These are phyloP conservation scores for Hiodon alosoides DNA, from an alignment of 2,113 vertebrate species.

Conservation along the genomic window DNA sequence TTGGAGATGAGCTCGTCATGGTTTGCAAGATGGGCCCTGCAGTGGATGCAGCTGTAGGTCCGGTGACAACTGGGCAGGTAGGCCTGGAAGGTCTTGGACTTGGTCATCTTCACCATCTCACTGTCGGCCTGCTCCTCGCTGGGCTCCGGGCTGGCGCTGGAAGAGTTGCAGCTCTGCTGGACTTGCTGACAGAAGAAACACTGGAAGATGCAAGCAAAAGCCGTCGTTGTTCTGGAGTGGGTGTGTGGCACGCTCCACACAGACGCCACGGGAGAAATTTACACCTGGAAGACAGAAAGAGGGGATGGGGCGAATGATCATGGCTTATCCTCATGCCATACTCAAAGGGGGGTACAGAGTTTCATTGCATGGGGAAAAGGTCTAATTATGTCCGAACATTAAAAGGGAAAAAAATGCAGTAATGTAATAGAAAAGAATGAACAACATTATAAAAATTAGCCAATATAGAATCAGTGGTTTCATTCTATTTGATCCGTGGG, in stretches of 20 bases:
- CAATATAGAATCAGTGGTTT: no score
- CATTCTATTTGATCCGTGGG: no score
- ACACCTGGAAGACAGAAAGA: conserved; percentile 64
- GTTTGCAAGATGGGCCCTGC: conserved; percentile 95
- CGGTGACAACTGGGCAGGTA: conserved; percentile 93
- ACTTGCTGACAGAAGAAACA: conserved; percentile 93
- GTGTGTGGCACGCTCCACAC: conserved; percentile 92
- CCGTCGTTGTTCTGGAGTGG: conserved; percentile 85
- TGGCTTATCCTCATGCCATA: no score
- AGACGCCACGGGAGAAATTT: conserved; percentile 74
- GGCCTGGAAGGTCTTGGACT: conserved; percentile 97
- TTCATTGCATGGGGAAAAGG: no score
- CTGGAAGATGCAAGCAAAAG: conserved; percentile 91
- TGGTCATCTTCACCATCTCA: conserved; percentile 99
- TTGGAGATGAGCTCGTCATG: conserved; percentile 92
- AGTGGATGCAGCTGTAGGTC: conserved; percentile 98
- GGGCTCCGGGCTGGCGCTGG: conserved; percentile 79
- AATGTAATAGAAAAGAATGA: no score
- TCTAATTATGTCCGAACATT: no score
- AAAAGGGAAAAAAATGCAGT: no score
- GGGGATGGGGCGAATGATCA: not conserved
- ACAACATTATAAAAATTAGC: no score
- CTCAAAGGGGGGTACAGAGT: no score
- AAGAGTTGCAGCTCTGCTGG: conserved; percentile 80
- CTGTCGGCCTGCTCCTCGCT: conserved; percentile 70